Evolutionary conservation across 2,113 vertebrate genomes (phyloP), one percentile per base, ranked within the genome.

Genomic region (Passer montanus): DNA sequence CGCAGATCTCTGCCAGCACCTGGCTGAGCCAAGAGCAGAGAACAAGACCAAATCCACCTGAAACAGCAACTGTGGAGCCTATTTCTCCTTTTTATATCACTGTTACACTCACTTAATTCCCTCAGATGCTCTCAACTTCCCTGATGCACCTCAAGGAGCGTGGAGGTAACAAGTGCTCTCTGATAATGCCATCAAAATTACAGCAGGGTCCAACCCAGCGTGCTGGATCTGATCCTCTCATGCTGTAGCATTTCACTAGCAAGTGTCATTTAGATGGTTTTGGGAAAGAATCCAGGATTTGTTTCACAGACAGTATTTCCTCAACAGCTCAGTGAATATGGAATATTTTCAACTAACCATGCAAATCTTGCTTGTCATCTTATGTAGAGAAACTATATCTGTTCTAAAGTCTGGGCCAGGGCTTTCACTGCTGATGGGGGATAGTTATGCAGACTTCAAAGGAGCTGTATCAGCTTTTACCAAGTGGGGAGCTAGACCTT

Each of bases 251-350:
- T 93, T 94, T 91, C 73, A 43, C 60, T n/a, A 59, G 41, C 66
- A 85, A 89, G 87, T 91, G 86, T 77, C 80, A 64, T 92, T 90
- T 84, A 84, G 73, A 84, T 60, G 56, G 37, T 64, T 93, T 95
- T 55, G 70, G 93, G 95, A 95, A 90, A 62, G 75, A 94, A 94
- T 84, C 82, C 93, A 94, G 78, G 59, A 66, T 93, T 91, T 93
- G 63, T 93, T 91, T 91, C 89, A 83, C 87, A 87, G 84, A 66
- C 91, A 76, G 58, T 75, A 78, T 94, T 97, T 97, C 95, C 93
- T 85, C 84, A 94, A 91, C 87, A 96, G 70, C 89, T 95, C 93
- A 76, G 77, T 83, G 89, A 92, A 79, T 95, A 75, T 84, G 93
- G 76, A 93, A 58, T 89, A 94, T 67, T 79, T 95, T 93, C 81